phyloP scores from a whole-genome alignment of 2,797 vertebrate genomes.

The Balearica regulorum region DNA sequence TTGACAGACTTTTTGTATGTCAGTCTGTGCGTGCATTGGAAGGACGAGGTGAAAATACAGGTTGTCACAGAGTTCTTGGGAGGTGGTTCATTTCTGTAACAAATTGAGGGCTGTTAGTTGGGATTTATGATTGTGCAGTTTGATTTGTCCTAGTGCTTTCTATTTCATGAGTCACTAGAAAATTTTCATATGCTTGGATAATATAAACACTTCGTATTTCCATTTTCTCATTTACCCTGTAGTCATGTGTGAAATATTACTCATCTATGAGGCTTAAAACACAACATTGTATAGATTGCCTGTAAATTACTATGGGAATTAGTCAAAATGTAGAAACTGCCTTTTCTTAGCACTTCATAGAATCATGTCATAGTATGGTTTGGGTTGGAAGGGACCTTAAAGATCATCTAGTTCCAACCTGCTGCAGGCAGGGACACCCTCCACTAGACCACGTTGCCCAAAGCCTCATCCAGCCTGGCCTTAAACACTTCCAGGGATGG shows the following conservation, averaged over 20 bases:
- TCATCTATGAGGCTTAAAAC: background rate
- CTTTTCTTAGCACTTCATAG: background rate
- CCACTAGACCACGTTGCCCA: no score
- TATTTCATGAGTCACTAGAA: background rate
- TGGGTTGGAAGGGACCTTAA: no score
- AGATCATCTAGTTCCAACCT: no score
- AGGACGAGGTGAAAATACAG: background rate
- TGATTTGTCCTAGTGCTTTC: background rate
- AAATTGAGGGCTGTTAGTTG: background rate
- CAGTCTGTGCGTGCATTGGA: background rate
- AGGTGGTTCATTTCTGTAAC: background rate
- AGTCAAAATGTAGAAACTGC: background rate
- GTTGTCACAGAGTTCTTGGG: background rate
- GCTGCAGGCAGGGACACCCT: no score
- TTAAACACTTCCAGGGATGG: no score
- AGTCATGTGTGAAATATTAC: background rate
- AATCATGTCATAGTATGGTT: no score
- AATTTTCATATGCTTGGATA: background rate
- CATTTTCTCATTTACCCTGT: background rate
- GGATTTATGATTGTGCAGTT: background rate
- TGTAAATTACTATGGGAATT: background rate
- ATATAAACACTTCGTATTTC: background rate
- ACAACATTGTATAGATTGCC: background rate
- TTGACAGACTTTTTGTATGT: background rate
- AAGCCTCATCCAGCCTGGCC: no score